Percentiles rank a stretch among this genome's conserved stretches.
Evolutionary conservation across 2,888 invertebrate genomes (phyloP).

Genomic region (Macaria notata): DNA sequence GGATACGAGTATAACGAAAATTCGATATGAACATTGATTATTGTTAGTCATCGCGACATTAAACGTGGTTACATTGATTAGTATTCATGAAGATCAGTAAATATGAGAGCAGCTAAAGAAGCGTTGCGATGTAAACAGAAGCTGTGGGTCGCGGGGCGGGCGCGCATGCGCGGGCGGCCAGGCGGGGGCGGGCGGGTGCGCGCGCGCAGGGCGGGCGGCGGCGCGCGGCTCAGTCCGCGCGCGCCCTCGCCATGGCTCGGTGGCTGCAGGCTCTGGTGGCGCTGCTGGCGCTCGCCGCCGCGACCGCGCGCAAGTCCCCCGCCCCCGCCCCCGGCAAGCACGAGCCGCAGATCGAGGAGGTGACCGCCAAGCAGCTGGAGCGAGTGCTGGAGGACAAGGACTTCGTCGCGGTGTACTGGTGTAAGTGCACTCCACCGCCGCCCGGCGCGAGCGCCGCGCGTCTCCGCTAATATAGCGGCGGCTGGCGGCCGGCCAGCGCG

Average conservation of each 20-base stretch:
- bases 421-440: constrained; percentile 85
- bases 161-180: constrained; percentile 31
- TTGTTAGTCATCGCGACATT: constrained; percentile 6
- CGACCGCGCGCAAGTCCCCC: constrained; percentile 72
- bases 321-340: constrained; percentile 54
- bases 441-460: constrained; percentile 49
- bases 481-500: constrained; percentile 59
- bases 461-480: constrained; percentile 52
- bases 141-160: constrained; percentile 13
- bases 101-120: constrained; percentile 21
- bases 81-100: constrained; percentile 29
- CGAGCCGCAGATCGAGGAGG: constrained; percentile 95
- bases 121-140: constrained; percentile 54
- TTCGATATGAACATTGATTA: no score
- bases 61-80: constrained; percentile 17
- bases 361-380: constrained; percentile 95
- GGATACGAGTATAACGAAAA: no score
- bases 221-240: constrained; percentile 72
- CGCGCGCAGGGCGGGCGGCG: constrained; percentile 54
- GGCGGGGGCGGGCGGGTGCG: constrained; percentile 45
- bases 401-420: constrained; percentile 97
- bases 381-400: constrained; percentile 94
- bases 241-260: constrained; percentile 79
- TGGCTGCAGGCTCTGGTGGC: constrained; percentile 76
- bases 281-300: constrained; percentile 79